Evolutionary conservation across 2,888 invertebrate species (phyloP).

Genomic region (Kuschelorhynchus macadamiae): DNA sequence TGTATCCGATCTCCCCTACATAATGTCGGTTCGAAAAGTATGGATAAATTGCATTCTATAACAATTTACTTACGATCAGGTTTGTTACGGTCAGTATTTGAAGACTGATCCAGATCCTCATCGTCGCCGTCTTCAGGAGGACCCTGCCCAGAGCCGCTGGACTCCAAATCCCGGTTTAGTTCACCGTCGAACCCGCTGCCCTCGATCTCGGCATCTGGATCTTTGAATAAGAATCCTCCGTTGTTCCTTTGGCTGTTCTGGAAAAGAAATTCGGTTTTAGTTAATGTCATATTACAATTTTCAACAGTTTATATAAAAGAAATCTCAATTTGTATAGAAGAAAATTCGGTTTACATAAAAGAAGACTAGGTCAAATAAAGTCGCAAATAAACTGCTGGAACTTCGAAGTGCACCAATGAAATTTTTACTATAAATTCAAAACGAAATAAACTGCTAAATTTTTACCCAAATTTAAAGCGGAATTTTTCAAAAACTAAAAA

Average conservation of each 20-base stretch:
- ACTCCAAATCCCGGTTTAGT: constrained; percentile 83
- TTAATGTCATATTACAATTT: background rate
- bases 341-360: too few relatives aligned
- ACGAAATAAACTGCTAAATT: too few relatives aligned
- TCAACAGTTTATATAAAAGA: background rate
- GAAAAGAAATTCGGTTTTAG: constrained; percentile 43
- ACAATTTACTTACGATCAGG: constrained; percentile 6
- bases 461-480: too few relatives aligned
- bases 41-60: too few relatives aligned
- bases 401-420: too few relatives aligned
- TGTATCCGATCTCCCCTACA: too few relatives aligned
- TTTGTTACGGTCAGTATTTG: constrained; percentile 20
- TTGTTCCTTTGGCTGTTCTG: constrained; percentile 56
- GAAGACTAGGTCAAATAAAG: too few relatives aligned
- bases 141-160: constrained; percentile 89
- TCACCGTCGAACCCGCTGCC: constrained; percentile 78
- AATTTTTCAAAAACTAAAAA: too few relatives aligned
- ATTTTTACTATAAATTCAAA: too few relatives aligned
- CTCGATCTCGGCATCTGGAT: constrained; percentile 78
- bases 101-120: constrained; percentile 12
- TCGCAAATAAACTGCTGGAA: too few relatives aligned
- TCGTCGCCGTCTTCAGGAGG: constrained; percentile 79
- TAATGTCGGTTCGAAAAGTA: too few relatives aligned
- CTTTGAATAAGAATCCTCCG: constrained; percentile 57
- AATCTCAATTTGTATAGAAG: background rate